phyloP scores from a whole-genome alignment of 2,113 vertebrate genomes.

The Urocynchramus pylzowi region DNA sequence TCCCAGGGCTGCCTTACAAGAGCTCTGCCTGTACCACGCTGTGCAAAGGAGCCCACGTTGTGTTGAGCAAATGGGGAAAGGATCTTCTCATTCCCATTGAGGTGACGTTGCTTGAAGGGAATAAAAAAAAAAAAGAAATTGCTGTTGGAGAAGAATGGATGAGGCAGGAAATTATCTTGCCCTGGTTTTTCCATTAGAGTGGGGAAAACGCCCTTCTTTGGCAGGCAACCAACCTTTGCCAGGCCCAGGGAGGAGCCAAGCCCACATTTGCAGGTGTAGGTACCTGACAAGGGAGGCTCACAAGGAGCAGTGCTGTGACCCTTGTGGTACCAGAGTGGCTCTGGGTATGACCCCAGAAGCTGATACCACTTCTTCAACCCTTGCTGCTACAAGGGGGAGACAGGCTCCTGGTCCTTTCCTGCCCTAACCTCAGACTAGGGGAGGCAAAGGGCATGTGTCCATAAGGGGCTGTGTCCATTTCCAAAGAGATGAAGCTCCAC shows the following conservation, averaged over 20 bases:
- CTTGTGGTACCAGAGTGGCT: not conserved
- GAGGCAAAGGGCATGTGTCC: not conserved
- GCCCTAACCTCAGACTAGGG: not conserved
- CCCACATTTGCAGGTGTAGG: not conserved
- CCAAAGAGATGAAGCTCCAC: not conserved
- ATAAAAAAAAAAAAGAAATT: too few relatives aligned
- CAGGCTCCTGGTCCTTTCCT: not conserved
- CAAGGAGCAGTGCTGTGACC: rapidly evolving
- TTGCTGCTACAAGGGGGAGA: not conserved
- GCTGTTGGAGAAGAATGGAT: not conserved
- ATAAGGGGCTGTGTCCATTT: not conserved
- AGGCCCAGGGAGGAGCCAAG: not conserved
- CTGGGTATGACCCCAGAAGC: not conserved
- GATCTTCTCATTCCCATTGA: not conserved
- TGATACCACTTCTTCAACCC: not conserved
- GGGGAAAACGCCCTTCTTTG: not conserved
- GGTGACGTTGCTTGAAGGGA: not conserved
- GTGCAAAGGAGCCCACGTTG: not conserved
- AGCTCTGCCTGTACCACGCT: not conserved
- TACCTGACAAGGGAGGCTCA: not conserved
- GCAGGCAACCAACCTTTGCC: not conserved
- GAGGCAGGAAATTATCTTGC: not conserved
- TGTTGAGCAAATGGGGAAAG: not conserved
- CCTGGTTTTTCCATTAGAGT: not conserved
- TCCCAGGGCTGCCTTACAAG: not conserved